phyloP scores from a whole-genome alignment of 2,113 vertebrate genomes.

The Apteryx owenii region DNA sequence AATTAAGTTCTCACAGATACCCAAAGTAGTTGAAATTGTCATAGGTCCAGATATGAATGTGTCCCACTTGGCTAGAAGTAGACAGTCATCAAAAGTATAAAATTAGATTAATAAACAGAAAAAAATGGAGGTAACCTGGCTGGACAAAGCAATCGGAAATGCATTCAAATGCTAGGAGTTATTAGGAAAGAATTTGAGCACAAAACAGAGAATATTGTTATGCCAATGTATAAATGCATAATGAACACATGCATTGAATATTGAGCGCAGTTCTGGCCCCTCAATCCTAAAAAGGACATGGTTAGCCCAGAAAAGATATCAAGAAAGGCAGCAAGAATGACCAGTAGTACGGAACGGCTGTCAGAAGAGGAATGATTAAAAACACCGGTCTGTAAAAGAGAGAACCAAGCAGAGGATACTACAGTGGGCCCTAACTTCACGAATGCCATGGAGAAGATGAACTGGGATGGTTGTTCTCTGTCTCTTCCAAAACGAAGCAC shows the following conservation, averaged over 20 bases:
- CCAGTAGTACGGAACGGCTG: neutral
- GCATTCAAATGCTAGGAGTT: neutral
- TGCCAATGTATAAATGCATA: neutral
- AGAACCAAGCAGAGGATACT: neutral
- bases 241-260: neutral
- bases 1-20: no score
- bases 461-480: neutral
- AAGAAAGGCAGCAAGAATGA: neutral
- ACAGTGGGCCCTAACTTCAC: neutral
- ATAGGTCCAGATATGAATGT: neutral
- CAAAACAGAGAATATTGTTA: neutral
- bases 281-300: neutral
- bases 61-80: neutral
- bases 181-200: neutral
- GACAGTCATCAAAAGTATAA: neutral
- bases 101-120: neutral
- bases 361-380: neutral
- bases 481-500: neutral
- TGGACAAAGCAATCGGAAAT: neutral
- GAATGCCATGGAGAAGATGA: neutral
- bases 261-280: neutral
- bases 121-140: neutral
- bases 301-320: neutral
- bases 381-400: neutral
- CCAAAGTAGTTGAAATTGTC: rapidly evolving